A percentile compares a stretch with the other conserved stretches of the same genome.
phyloP scores from a whole-genome alignment of 2,888 invertebrate species.

The Listrodromus nycthemerus region DNA sequence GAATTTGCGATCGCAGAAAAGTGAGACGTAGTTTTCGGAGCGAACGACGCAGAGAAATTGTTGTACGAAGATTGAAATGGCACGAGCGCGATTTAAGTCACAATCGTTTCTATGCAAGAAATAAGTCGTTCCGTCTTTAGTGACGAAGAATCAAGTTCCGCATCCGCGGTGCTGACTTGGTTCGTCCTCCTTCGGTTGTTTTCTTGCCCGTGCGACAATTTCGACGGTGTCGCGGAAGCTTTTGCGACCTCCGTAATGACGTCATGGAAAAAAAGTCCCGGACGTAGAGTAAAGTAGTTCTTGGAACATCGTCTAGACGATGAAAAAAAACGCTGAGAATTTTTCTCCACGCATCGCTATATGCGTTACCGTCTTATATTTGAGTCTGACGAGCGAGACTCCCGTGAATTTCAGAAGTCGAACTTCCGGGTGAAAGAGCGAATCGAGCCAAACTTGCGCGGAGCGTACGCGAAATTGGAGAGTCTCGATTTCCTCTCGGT shows the following conservation, averaged over 20 bases:
- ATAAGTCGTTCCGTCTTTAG: neutral
- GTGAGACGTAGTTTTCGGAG: slow-evolving; percentile 10
- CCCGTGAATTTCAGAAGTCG: slow-evolving; percentile 23
- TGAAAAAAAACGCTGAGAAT: slow-evolving; percentile 8
- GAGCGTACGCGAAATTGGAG: slow-evolving; percentile 46
- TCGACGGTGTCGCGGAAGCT: slow-evolving; percentile 9
- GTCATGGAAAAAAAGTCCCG: neutral
- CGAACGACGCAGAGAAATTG: slow-evolving; percentile 30
- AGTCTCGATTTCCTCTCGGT: slow-evolving; percentile 63
- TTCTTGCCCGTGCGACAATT: neutral
- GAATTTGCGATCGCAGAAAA: slow-evolving; percentile 72
- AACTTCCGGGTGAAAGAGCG: slow-evolving; percentile 59
- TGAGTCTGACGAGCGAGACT: slow-evolving; percentile 22
- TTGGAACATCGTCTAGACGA: slow-evolving; percentile 16
- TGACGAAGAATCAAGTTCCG: slow-evolving; percentile 28
- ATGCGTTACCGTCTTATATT: slow-evolving; percentile 10
- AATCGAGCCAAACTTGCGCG: slow-evolving; percentile 34
- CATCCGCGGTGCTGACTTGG: neutral
- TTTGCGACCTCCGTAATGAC: slow-evolving; percentile 12
- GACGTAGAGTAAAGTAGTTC: neutral
- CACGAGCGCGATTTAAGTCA: slow-evolving; percentile 28
- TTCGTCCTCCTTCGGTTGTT: slow-evolving; percentile 3
- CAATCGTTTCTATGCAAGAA: slow-evolving; percentile 37
- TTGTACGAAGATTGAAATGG: slow-evolving; percentile 33
- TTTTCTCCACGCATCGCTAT: neutral